phyloP scores from a whole-genome alignment of 2,888 invertebrate genomes.

The Drosophila putrida region DNA sequence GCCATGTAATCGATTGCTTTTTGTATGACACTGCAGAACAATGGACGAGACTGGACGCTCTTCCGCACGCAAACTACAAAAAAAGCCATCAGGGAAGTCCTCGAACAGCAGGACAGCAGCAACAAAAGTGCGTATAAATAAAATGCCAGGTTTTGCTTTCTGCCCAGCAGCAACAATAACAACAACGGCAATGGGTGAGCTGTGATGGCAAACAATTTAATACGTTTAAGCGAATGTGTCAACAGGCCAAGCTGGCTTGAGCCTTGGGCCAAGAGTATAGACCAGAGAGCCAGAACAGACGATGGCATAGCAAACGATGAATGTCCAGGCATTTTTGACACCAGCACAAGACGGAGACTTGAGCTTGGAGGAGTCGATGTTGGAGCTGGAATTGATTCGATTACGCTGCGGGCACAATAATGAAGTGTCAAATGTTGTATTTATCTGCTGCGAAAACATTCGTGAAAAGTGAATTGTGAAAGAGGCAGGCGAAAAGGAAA shows the following conservation, averaged over 20 bases:
- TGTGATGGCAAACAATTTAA: slow-evolving; percentile 79
- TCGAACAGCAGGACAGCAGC: slow-evolving; percentile 25
- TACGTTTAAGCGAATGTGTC: slow-evolving; percentile 82
- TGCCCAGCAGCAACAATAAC: slow-evolving; percentile 39
- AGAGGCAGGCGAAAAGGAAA: slow-evolving; percentile 13
- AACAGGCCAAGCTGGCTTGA: slow-evolving; percentile 79
- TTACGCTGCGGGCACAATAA: slow-evolving; percentile 81
- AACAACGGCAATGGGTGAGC: slow-evolving; percentile 54
- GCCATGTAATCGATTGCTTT: slow-evolving; percentile 73
- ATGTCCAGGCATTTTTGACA: slow-evolving; percentile 76
- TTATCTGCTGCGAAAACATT: slow-evolving; percentile 79
- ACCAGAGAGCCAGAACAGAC: slow-evolving; percentile 14
- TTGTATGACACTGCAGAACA: slow-evolving; percentile 64
- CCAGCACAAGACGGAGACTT: slow-evolving; percentile 47
- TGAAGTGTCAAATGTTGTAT: slow-evolving; percentile 84
- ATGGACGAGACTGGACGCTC: slow-evolving; percentile 53
- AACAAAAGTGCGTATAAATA: slow-evolving; percentile 61
- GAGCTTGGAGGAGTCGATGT: slow-evolving; percentile 41
- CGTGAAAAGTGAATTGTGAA: slow-evolving; percentile 42
- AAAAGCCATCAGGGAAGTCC: slow-evolving; percentile 41
- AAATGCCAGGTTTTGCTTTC: slow-evolving; percentile 40
- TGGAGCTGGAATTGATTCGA: slow-evolving; percentile 80
- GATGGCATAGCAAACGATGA: slow-evolving; percentile 43
- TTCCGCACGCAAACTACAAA: slow-evolving; percentile 69
- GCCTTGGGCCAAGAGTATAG: slow-evolving; percentile 57